These are phyloP conservation scores for Varecia variegata DNA, from an alignment of 2,797 vertebrate species.

Conservation along the genomic window DNA sequence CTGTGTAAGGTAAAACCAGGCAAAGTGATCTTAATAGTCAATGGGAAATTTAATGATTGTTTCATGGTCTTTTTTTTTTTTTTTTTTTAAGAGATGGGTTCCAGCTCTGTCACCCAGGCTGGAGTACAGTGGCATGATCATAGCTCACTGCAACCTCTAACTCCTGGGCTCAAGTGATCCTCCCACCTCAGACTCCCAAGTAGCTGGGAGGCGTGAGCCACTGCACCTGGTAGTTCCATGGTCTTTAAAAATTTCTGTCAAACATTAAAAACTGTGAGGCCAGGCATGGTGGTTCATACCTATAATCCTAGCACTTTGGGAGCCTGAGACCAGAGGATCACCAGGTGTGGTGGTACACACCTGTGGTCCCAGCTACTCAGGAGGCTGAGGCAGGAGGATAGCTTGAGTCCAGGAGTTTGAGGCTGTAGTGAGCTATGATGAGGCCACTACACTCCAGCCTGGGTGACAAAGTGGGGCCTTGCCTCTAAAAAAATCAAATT, in stretches of 20 bases:
- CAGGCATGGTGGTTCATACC: not conserved
- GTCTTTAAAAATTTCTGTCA: not conserved
- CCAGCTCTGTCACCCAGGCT: not conserved
- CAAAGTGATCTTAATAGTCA: not conserved
- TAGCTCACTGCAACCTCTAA: not conserved
- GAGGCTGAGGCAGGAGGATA: not conserved
- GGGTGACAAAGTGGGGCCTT: not conserved
- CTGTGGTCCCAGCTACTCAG: not conserved
- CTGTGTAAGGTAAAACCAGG: not conserved
- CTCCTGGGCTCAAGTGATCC: not conserved
- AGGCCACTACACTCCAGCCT: not conserved
- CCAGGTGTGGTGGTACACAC: not conserved
- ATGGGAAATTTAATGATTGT: not conserved
- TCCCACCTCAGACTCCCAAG: not conserved
- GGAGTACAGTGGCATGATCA: not conserved
- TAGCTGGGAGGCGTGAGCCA: not conserved
- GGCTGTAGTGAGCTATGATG: not conserved
- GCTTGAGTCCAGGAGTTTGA: not conserved
- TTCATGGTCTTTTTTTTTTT: not conserved
- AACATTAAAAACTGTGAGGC: not conserved
- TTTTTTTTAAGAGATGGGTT: not conserved
- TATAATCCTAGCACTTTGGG: not conserved
- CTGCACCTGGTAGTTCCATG: not conserved
- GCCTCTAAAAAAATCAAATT: not conserved
- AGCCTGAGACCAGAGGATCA: not conserved